Conservation (phyloP, 1,140 invertebrate species). For the Apis florea region DNA sequence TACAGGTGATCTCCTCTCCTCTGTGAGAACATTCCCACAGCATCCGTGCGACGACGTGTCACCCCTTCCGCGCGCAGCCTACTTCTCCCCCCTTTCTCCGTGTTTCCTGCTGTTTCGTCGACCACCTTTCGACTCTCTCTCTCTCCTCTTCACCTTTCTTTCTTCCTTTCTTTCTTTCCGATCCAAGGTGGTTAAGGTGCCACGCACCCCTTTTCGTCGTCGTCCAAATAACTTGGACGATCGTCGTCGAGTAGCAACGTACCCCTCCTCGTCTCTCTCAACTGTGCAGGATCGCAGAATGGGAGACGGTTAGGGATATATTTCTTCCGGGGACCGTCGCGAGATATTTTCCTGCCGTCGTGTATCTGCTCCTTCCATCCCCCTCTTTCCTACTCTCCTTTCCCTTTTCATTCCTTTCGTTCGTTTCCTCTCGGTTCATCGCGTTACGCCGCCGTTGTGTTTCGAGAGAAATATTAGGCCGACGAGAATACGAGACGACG, state of each 20-base stretch:
- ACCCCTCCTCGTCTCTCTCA: slow-evolving; percentile 57
- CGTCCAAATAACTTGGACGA: background rate
- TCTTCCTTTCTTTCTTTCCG: background rate
- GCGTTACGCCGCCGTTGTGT: slow-evolving; percentile 1
- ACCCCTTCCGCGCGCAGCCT: slow-evolving; percentile 67
- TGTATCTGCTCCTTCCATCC: background rate
- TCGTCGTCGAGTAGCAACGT: no score
- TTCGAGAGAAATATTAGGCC: slow-evolving; percentile 57
- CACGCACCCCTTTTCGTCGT: slow-evolving; percentile 47
- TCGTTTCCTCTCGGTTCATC: background rate
- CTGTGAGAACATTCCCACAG: slow-evolving; percentile 79
- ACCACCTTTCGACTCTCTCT: slow-evolving; percentile 40
- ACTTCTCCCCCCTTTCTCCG: slow-evolving; percentile 45
- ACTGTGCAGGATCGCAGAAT: slow-evolving; percentile 67
- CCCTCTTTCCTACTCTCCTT: background rate
- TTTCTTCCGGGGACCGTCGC: slow-evolving; percentile 67
- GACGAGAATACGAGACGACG: slow-evolving; percentile 59
- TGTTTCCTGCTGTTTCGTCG: slow-evolving; percentile 32
- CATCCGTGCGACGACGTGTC: slow-evolving; percentile 69
- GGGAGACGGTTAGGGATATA: slow-evolving; percentile 75
- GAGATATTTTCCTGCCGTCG: slow-evolving; percentile 35
- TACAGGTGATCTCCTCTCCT: slow-evolving; percentile 74
- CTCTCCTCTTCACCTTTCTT: background rate
- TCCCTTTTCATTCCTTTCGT: background rate
- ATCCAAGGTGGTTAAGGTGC: slow-evolving; percentile 59